phyloP scores from a whole-genome alignment of 2,797 vertebrate species.

The Melanotaenia pygmaea region DNA sequence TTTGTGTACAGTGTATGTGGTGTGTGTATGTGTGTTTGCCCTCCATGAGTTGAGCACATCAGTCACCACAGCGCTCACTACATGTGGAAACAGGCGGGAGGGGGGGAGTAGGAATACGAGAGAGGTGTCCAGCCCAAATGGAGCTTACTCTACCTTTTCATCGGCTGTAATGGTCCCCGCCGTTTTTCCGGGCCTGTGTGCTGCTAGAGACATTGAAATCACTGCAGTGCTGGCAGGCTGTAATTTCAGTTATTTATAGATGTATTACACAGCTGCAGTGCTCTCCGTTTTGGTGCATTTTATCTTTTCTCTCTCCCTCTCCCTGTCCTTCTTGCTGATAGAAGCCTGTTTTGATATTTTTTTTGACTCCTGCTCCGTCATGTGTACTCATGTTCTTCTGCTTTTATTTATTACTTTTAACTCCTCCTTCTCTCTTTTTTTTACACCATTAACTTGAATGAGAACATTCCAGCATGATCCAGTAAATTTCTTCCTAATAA shows the following conservation, averaged over 20 bases:
- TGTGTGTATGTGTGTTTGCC: conserved; percentile 34
- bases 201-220: conserved; percentile 79
- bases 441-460: conserved; percentile 71
- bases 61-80: conserved; percentile 78
- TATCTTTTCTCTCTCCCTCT: conserved; percentile 50
- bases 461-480: conserved; percentile 81
- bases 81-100: conserved; percentile 63
- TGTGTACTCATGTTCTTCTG: conserved; percentile 61
- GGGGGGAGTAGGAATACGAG: conserved; percentile 37
- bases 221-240: conserved; percentile 85
- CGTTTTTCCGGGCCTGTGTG: conserved; percentile 65
- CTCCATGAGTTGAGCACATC: conserved; percentile 80
- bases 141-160: conserved; percentile 66
- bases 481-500: conserved; percentile 75
- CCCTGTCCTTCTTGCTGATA: conserved; percentile 31
- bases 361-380: conserved; percentile 47
- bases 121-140: conserved; percentile 64
- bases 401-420: conserved; percentile 68
- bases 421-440: conserved; percentile 53
- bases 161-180: conserved; percentile 50
- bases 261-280: conserved; percentile 84
- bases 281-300: conserved; percentile 81
- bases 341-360: conserved; percentile 48
- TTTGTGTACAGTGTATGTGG: conserved; percentile 46
- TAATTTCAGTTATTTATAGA: conserved; percentile 90